Evolutionary conservation across 2,888 invertebrate genomes (phyloP).

Genomic region (Trichopria drosophilae): DNA sequence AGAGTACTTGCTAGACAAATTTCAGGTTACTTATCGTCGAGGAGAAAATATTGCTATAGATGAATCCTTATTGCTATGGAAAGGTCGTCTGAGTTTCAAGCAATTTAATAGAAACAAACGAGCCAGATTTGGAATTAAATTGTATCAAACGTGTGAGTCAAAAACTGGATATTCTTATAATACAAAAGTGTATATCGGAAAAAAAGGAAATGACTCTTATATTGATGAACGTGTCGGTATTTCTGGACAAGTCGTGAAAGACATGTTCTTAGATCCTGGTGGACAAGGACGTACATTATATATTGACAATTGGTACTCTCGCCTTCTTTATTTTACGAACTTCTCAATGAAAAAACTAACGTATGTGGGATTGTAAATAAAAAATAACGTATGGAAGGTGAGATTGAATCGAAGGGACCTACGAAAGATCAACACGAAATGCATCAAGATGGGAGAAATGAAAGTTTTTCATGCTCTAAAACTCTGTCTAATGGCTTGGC

Average conservation of each 20-base stretch:
- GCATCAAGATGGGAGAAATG: conserved; percentile 14
- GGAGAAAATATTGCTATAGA: conserved; percentile 1
- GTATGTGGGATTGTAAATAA: background rate
- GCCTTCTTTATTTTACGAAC: too few relatives aligned
- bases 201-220: conserved; percentile 3
- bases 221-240: conserved; percentile 3
- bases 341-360: conserved; percentile 1
- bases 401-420: background rate
- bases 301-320: conserved; percentile 25
- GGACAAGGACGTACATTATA: conserved; percentile 20
- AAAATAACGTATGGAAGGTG: conserved; percentile 17
- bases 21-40: conserved; percentile 10
- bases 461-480: conserved; percentile 12
- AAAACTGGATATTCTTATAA: background rate
- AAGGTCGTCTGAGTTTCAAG: background rate
- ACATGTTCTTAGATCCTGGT: background rate
- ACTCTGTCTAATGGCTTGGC: conserved; percentile 14
- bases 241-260: conserved; percentile 4
- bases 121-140: conserved; percentile 2
- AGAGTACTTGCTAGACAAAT: conserved; percentile 1
- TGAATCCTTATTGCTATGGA: conserved; percentile 4
- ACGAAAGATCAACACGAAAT: background rate
- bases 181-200: background rate
- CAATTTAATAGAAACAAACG: conserved; percentile 6
- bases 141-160: too few relatives aligned